These are phyloP conservation scores for Rhopalosiphum nymphaeae DNA, from an alignment of 2,888 invertebrate genomes.

Conservation along the genomic window DNA sequence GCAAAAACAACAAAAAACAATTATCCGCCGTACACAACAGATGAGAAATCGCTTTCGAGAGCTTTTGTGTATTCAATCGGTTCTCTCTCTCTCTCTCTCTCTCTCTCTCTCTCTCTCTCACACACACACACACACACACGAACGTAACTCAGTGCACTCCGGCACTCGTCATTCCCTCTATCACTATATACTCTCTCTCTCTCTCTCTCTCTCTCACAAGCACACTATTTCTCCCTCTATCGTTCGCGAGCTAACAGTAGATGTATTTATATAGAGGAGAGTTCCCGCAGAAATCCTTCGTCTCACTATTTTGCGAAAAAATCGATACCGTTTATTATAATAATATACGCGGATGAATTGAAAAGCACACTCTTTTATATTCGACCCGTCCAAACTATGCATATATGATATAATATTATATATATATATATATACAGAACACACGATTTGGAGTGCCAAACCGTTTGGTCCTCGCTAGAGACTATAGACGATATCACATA, in stretches of 20 bases:
- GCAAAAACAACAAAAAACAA: conserved; percentile 53
- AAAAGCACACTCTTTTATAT: background rate
- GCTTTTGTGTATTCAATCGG: conserved; percentile 42
- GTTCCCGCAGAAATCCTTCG: background rate
- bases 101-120: background rate
- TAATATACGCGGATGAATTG: background rate
- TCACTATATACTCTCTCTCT: background rate
- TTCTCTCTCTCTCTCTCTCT: background rate
- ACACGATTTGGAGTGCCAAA: background rate
- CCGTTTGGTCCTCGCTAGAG: background rate
- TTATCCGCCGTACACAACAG: conserved; percentile 23
- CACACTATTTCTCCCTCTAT: background rate
- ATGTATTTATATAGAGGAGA: background rate
- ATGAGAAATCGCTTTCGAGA: conserved; percentile 51
- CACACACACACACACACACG: background rate
- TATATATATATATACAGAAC: background rate
- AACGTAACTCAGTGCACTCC: background rate
- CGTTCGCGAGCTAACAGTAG: background rate
- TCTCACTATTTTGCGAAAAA: conserved; percentile 7
- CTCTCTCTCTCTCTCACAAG: background rate
- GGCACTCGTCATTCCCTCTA: background rate
- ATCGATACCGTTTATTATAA: conserved; percentile 24
- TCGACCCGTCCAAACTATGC: background rate
- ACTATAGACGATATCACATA: background rate
- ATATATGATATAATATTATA: background rate